Evolutionary conservation across 2,797 vertebrate genomes (phyloP), one percentile per base, ranked within the genome.

Genomic region (Phoebastria nigripes): DNA sequence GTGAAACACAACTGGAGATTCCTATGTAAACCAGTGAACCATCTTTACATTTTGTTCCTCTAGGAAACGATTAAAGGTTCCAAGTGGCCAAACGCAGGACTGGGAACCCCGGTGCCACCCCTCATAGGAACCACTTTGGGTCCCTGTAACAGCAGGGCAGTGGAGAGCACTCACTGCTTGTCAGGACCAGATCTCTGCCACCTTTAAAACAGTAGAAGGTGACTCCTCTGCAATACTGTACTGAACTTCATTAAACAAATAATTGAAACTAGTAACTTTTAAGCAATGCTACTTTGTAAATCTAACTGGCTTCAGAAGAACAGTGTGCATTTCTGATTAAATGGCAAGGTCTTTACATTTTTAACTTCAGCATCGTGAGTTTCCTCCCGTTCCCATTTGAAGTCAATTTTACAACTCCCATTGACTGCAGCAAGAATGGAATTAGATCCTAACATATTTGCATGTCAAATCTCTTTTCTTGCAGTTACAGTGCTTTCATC

Each of bases 381-480:
- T 89, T 79, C 52, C 51, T 85, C 41, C 42, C 0, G 0, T 51
- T 72, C 35, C 42, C 59, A 47, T 72, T 47, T 76, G 33, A 87
- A 90, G 65, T 25, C 55, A 83, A 8, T 94, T 82, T 76, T 49
- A 93, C 77, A 93, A 56, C 24, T 69, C 39, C 39, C 54, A 81
- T 58, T 76, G 61, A 93, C 76, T 95, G 61, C 29, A 37, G 16
- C 52, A 51, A 91, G 61, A 95, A 92, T n/a, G 52, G 89, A 96
- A 97, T 92, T 93, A 82, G 65, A 82, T 81, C 65, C 58, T 61
- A 72, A 95, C 47, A 33, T 74, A 92, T 87, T 94, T 94, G 91
- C 94, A 93, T 84, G 92, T 62, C 94, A 81, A 54, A 82, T 61
- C 82, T 93, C 52, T 88, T 96, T 92, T 94, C 59, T 82, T 89